Conservation (phyloP, 1,140 invertebrate species). For the Drosophila oshimai region DNA sequence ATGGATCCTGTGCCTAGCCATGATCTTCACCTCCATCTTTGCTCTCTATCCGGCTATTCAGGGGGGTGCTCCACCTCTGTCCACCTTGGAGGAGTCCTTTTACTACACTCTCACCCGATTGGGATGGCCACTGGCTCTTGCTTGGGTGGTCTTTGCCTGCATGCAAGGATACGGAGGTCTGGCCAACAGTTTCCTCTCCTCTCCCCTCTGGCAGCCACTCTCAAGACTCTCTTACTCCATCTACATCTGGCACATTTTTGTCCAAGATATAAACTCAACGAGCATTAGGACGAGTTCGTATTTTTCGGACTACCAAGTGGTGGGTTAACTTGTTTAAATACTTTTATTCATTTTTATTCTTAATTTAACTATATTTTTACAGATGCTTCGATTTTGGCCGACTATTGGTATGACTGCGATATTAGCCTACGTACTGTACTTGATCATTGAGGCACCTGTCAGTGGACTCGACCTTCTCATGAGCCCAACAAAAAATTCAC, state of each 20-base stretch:
- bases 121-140: constrained; percentile 85
- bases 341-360: too few species aligned
- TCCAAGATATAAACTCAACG: constrained; percentile 37
- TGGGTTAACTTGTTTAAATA: too few species aligned
- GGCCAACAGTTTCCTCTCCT: constrained; percentile 83
- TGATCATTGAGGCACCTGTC: constrained; percentile 36
- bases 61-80: constrained; percentile 43
- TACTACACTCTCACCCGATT: constrained; percentile 86
- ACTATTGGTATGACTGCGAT: constrained; percentile 30
- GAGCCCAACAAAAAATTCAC: neutral
- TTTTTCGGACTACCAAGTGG: constrained; percentile 51
- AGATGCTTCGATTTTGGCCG: constrained; percentile 41
- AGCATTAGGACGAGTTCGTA: constrained; percentile 20
- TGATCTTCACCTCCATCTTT: constrained; percentile 69
- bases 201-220: constrained; percentile 83
- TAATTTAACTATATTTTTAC: neutral
- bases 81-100: constrained; percentile 83
- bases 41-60: constrained; percentile 58
- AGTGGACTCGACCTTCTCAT: constrained; percentile 6
- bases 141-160: constrained; percentile 88
- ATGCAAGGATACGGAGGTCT: constrained; percentile 85
- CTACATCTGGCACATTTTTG: constrained; percentile 83
- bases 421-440: constrained; percentile 16
- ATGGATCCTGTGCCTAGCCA: constrained; percentile 55
- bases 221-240: constrained; percentile 83